Base-by-base conservation (phyloP, 64 coral and sea anemone genomes). In the Montipora foliosa region DNA sequence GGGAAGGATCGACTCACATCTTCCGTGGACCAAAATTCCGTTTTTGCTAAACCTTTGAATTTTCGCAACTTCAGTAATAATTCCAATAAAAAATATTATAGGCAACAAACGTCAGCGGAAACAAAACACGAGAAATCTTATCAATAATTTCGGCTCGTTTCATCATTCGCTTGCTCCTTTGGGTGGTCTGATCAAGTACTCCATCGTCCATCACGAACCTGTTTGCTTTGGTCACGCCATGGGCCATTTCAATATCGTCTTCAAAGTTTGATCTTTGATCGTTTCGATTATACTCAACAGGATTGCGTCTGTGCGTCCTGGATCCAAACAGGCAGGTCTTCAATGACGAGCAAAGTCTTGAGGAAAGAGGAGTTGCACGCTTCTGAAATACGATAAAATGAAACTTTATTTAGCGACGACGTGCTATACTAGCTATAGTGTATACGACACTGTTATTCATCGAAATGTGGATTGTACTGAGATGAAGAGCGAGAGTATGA, bases 81-180 rank as follows among this genome's bases (percentile, higher is more conserved):
- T 10, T 51, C 92, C 92, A 93, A 58, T 93, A 93, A 58, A 44
- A 58, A 55, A 81, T 19, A 68, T 93, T 93, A 22, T 70, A 93
- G 2, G 80, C 10, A 37, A 79, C 25, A 44, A 93, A 93, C 3
- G 78, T 22, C 15, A 88, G 21, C 10, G 92, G 92, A 64, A 93
- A 93, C 60, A 93, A 17, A 8, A 51, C 15, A 16, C 92, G 92
- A 20, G 88, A 94, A 6, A 46, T 64, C 0, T 10, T 69, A 45
- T 86, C 82, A 49, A 87, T 91, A 19, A 6, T 49, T 60, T 91
- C 89, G 64, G 80, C 92, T 58, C 45, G 77, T 73, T 37, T 67
- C 48, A 64, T 71, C 5, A 46, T 47, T 6, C 46, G 47, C 19
- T 74, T 52, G 49, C 14, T 20, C 47, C 48, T 44, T 12, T 53